These are phyloP conservation scores for Acromyrmex charruanus DNA, from an alignment of 1,140 invertebrate species.

Conservation along the genomic window DNA sequence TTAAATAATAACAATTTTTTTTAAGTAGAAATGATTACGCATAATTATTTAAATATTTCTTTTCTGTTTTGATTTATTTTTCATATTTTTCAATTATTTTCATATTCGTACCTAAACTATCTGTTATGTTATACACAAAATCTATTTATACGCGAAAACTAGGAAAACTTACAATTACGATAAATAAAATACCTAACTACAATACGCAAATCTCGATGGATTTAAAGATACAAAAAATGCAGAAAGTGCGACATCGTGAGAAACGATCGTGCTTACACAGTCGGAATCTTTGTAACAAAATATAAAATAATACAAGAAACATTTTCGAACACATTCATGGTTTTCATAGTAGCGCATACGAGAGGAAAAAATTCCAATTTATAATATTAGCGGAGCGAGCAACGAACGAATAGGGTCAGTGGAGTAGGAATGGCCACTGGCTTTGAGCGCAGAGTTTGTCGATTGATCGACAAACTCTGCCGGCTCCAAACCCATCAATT, in stretches of 20 bases:
- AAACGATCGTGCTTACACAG: not conserved
- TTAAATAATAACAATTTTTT: not conserved
- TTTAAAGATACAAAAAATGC: slow-evolving; percentile 18
- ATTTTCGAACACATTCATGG: slow-evolving; percentile 1
- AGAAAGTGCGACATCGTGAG: not conserved
- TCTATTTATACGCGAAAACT: not conserved
- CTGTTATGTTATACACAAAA: not conserved
- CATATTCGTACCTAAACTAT: not conserved
- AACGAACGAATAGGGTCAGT: slow-evolving; percentile 77
- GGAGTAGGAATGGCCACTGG: slow-evolving; percentile 70
- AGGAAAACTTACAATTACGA: not conserved
- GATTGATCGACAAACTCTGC: slow-evolving; percentile 74
- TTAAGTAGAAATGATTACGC: not conserved
- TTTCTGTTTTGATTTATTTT: not conserved
- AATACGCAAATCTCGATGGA: not conserved
- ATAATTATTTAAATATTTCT: not conserved
- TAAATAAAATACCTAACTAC: not conserved
- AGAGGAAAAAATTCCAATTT: slow-evolving; percentile 62
- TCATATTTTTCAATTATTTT: not conserved
- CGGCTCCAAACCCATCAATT: slow-evolving; percentile 77
- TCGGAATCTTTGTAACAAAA: not conserved
- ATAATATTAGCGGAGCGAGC: slow-evolving; percentile 49
- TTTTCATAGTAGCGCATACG: not conserved
- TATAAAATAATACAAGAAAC: slow-evolving; percentile 20
- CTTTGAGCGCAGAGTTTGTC: slow-evolving; percentile 74